These are phyloP conservation scores for Trachurus trachurus DNA, from an alignment of 2,797 vertebrate species.

Conservation along the genomic window DNA sequence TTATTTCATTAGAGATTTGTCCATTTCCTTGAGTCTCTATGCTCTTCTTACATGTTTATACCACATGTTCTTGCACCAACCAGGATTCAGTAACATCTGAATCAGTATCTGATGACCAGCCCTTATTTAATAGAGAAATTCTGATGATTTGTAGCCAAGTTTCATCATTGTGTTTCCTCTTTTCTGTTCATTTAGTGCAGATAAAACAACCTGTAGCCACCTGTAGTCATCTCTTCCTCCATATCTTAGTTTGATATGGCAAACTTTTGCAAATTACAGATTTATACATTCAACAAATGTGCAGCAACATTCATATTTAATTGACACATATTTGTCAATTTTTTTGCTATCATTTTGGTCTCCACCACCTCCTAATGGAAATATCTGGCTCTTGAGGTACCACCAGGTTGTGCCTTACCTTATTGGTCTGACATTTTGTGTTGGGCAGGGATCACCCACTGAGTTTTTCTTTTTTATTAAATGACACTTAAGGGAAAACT, in stretches of 20 bases:
- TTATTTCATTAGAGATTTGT: background rate
- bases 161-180: background rate
- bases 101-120: background rate
- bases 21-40: background rate
- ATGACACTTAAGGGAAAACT: fast-evolving
- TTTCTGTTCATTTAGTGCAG: too few species aligned
- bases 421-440: background rate
- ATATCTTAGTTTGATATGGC: too few species aligned
- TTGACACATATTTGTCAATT: background rate
- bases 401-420: background rate
- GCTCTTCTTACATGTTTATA: background rate
- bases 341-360: background rate
- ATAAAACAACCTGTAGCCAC: background rate
- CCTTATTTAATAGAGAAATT: background rate
- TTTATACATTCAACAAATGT: background rate
- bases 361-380: background rate
- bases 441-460: too few species aligned
- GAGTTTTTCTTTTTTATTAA: background rate
- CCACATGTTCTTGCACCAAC: background rate
- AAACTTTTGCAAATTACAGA: too few species aligned
- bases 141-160: background rate
- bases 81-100: background rate
- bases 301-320: background rate
- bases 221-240: too few species aligned
- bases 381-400: background rate